Evolutionary conservation across 1,140 invertebrate genomes (phyloP), one percentile per base, ranked within the genome.

Genomic region (Teleopsis dalmanni): DNA sequence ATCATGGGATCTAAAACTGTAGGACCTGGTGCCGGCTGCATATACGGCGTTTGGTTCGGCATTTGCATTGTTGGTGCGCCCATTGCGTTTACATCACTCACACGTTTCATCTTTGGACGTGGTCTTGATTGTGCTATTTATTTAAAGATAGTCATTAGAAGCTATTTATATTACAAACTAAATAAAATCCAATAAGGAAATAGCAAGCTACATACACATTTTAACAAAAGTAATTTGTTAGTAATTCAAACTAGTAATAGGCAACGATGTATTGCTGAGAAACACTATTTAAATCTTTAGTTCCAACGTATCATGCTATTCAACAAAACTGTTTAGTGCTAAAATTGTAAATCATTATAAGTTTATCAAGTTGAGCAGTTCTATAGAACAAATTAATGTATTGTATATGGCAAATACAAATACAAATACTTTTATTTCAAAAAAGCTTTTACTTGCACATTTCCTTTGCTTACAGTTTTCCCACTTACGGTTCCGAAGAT

Each of bases 31-130:
- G 75, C 42, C 8, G 60, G 55, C 22, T 53, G 53, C 59, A 65
- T 60, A 26, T 64, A 68, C 3, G 54, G 56, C n/a, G 50, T 51
- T 47, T 41, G 51, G 27, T 42, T 62, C 43, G 48, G 52, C 72
- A 47, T 72, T 40, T 48, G 72, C 13, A 57, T 47, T 23, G 59
- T 9, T 23, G 73, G 64, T 14, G n/a, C n/a, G 18, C 81, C 80
- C 78, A 83, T 77, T 3, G 79, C 77, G 45, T 77, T 76, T 9
- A 82, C 74, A 72, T 83, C 80, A 57, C 78, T 80, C 8, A 83
- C 80, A 8, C 79, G 70, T 62, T 82, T 80, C 0, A 76, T 66
- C 60, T 82, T 82, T 13, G 78, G 61, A 27, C 70, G 72, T 40
- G 55, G 57, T 44, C 56, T 62, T 59, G 57, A 50, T 26, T n/a